Evolutionary conservation across 2,888 invertebrate genomes (phyloP), one percentile per base, ranked within the genome.

Genomic region (Oligia latruncula): DNA sequence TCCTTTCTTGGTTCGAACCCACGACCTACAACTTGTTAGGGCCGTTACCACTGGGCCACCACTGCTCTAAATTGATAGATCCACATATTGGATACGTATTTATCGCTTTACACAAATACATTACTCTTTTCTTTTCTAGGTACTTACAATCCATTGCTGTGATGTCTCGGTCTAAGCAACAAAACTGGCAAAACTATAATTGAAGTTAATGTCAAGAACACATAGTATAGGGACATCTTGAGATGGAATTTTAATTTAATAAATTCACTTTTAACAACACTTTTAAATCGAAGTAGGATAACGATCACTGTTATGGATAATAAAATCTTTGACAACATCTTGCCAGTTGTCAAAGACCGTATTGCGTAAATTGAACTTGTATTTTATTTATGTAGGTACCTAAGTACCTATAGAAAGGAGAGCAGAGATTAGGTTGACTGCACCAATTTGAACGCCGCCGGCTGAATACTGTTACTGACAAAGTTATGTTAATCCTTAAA

Each of bases 91-190:
- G 60, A 35, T n/a, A 77, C 0, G 1, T 55, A 40, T 43, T n/a
- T 23, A 43, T 3, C 58, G 71, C 0, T 58, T 58, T n/a, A n/a
- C 9, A 58, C n/a, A n/a, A 58, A 23, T 23, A 58, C 3, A 11
- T 58, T 58, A n/a, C 11, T n/a, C n/a, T 11, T 58, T 11, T 58
- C 4, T 55, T 64, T 55, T 40, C 4, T 9, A 5, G 20, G 35
- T 87, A 85, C 87, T 85, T 73, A 85, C 85, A 72, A 11, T 75
- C 70, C 81, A 55, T 87, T 85, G 17, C 67, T 76, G 58, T 65
- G 58, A 40, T 87, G 74, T 52, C 40, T 85, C 35, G 87, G 87
- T 11, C 60, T 84, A 13, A 77, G 2, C 49, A 87, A 55, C 49
- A 85, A 35, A 60, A 75, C 17, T 20, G 87, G 85, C 8, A 84